Conservation (phyloP, 2,113 vertebrate genomes). For the Macroglossus sobrinus region DNA sequence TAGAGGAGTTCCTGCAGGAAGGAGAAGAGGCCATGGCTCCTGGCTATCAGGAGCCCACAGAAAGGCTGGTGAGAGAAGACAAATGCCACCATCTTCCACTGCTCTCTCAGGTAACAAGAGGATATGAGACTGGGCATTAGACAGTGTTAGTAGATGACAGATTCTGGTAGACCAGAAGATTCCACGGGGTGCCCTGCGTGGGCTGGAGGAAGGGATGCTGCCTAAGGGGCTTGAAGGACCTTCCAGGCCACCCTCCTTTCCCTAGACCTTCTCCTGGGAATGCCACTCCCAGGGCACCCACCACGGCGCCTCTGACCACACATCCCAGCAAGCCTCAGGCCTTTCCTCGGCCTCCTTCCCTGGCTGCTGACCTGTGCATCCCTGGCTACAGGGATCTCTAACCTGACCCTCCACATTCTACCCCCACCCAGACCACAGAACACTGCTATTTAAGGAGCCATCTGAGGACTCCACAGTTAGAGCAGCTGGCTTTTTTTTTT, state of each 20-base stretch:
- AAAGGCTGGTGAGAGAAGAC: not conserved
- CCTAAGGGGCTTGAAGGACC: not conserved
- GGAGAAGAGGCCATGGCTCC: not conserved
- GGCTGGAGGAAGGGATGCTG: not conserved
- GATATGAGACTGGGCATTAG: not conserved
- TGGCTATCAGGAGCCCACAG: not conserved
- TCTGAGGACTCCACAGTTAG: conserved; percentile 63
- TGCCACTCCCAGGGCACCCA: not conserved
- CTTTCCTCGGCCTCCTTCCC: not conserved
- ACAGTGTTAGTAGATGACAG: not conserved
- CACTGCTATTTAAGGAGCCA: conserved; percentile 83
- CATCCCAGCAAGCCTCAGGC: not conserved
- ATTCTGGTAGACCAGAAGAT: not conserved
- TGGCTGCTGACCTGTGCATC: conserved; percentile 71
- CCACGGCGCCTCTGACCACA: not conserved
- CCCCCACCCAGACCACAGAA: not conserved
- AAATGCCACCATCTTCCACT: not conserved
- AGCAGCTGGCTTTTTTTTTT: conserved; percentile 28
- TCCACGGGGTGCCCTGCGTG: fast-evolving
- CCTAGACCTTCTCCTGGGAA: not conserved
- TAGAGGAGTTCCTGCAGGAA: not conserved
- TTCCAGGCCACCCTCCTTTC: not conserved
- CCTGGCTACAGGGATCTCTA: conserved; percentile 73
- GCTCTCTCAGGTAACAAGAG: not conserved
- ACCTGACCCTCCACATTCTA: conserved; percentile 51